phyloP scores from a whole-genome alignment of 1,140 invertebrate species.

The Ruditapes philippinarum region DNA sequence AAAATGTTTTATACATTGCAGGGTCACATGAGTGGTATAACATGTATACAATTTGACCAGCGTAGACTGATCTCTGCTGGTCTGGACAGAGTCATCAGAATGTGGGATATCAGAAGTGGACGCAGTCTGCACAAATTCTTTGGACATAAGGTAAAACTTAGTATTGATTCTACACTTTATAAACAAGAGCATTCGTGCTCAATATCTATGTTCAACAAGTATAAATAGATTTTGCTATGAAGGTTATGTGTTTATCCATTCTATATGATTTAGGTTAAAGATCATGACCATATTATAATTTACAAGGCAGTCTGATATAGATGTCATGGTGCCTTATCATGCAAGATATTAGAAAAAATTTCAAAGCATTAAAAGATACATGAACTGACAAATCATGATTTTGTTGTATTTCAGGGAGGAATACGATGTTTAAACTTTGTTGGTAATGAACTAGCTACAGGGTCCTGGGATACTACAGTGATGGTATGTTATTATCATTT shows the following conservation, averaged over 20 bases:
- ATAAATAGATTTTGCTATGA: too few species aligned
- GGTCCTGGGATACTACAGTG: slow-evolving; percentile 83
- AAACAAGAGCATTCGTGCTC: too few species aligned
- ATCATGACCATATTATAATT: too few species aligned
- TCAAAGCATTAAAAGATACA: too few species aligned
- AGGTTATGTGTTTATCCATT: too few species aligned
- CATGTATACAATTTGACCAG: slow-evolving; percentile 81
- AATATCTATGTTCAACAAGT: too few species aligned
- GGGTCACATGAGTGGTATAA: slow-evolving; percentile 83
- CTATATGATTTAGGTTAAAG: too few species aligned
- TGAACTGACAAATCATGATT: not conserved
- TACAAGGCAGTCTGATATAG: too few species aligned
- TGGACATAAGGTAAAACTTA: slow-evolving; percentile 84
- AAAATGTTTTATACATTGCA: slow-evolving; percentile 60
- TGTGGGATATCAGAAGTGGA: slow-evolving; percentile 85
- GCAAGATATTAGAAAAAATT: too few species aligned
- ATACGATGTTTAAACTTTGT: slow-evolving; percentile 81
- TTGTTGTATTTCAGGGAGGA: slow-evolving; percentile 78
- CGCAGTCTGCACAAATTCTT: slow-evolving; percentile 83
- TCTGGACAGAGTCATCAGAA: slow-evolving; percentile 78
- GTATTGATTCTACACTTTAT: too few species aligned
- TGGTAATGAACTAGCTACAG: slow-evolving; percentile 78
- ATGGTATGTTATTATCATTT: slow-evolving; percentile 84
- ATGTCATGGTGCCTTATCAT: too few species aligned
- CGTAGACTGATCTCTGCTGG: slow-evolving; percentile 82